Conservation (phyloP, 2,113 vertebrate species). For the Ailurus styani region DNA sequence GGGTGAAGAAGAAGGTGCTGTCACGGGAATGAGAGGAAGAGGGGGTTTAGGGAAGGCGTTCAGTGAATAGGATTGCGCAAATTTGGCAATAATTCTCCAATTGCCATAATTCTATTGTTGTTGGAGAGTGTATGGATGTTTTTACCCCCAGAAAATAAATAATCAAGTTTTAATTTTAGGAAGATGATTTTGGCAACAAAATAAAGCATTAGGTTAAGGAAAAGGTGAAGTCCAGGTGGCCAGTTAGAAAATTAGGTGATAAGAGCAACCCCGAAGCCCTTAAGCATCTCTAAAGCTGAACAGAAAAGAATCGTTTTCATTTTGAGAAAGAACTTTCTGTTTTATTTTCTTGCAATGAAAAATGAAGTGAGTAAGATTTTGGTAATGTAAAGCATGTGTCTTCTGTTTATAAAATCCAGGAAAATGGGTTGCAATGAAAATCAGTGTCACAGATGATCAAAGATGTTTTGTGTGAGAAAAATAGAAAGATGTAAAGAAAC, state of each 20-base stretch:
- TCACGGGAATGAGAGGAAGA: background rate
- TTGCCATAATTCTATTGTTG: background rate
- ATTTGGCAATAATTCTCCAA: background rate
- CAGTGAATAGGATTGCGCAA: accelerated
- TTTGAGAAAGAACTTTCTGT: conserved; percentile 22
- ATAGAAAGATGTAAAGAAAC: background rate
- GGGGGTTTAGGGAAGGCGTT: background rate
- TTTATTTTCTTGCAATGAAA: conserved; percentile 33
- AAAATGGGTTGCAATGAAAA: conserved; percentile 27
- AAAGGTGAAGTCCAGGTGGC: background rate
- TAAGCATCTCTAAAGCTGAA: background rate
- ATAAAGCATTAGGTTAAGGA: background rate
- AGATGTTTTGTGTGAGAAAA: conserved; percentile 12
- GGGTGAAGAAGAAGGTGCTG: background rate
- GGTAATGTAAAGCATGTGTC: conserved; percentile 4
- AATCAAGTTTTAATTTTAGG: background rate
- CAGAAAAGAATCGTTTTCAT: background rate
- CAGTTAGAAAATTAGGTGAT: background rate
- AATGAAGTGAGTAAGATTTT: conserved; percentile 12
- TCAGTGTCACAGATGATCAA: conserved; percentile 31
- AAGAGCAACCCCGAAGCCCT: background rate
- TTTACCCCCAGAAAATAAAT: background rate
- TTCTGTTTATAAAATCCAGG: conserved; percentile 38
- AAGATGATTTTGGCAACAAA: background rate
- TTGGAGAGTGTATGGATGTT: background rate